phyloP scores from a whole-genome alignment of 2,797 vertebrate species.

The Cynopterus sphinx region DNA sequence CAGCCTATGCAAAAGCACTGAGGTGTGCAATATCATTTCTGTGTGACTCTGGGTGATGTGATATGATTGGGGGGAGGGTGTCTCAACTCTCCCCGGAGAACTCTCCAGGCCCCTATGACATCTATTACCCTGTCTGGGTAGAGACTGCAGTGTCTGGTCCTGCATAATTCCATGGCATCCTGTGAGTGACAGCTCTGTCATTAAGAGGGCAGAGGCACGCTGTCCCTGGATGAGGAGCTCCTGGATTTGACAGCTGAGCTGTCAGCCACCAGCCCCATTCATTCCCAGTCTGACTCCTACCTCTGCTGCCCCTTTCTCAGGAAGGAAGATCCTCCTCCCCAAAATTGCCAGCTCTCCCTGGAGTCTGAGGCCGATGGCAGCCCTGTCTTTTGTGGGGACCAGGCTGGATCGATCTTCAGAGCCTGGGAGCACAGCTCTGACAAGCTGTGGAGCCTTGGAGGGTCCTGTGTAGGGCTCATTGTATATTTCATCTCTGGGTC shows the following conservation, averaged over 20 bases:
- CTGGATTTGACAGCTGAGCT: neutral
- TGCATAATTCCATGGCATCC: neutral
- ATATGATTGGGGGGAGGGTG: neutral
- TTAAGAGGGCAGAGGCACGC: neutral
- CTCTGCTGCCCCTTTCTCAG: neutral
- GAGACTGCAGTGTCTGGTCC: neutral
- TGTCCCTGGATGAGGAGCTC: neutral
- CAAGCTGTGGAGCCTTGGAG: neutral
- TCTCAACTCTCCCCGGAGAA: neutral
- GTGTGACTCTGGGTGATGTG: neutral
- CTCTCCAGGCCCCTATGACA: neutral
- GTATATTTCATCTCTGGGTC: neutral
- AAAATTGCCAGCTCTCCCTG: neutral
- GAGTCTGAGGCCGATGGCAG: neutral
- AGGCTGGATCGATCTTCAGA: neutral
- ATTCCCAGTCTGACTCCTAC: neutral
- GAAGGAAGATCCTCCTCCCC: neutral
- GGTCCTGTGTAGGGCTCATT: neutral
- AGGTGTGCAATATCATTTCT: neutral
- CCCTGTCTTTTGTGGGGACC: neutral
- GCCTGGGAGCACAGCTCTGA: neutral
- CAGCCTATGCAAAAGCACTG: neutral
- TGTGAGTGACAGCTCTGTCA: neutral
- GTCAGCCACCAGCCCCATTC: neutral
- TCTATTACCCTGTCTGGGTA: neutral